phyloP scores from a whole-genome alignment of 2,797 vertebrate species.

The Gadopsis bispinosus region DNA sequence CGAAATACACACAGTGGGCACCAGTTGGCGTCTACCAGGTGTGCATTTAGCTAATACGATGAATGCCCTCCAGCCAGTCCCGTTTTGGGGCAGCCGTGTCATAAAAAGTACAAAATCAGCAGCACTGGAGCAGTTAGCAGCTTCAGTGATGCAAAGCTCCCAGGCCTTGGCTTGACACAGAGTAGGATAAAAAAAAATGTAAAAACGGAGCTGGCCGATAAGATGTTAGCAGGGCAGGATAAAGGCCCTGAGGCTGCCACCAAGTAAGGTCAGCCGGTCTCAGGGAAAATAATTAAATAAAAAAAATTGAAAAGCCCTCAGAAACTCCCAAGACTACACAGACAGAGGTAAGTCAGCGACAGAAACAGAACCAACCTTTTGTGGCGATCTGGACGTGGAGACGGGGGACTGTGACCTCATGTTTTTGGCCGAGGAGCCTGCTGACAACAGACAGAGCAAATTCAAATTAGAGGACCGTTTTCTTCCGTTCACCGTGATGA shows the following conservation, averaged over 20 bases:
- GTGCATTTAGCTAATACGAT: slow-evolving; percentile 35
- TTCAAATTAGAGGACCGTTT: slow-evolving; percentile 54
- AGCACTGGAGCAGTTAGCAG: slow-evolving; percentile 51
- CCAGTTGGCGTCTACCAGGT: slow-evolving; percentile 31
- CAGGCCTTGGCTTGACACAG: slow-evolving; percentile 48
- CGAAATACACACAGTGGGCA: slow-evolving; percentile 16
- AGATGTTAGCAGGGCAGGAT: slow-evolving; percentile 45
- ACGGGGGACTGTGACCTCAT: slow-evolving; percentile 91
- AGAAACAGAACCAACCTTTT: slow-evolving; percentile 89
- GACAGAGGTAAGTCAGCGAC: slow-evolving; percentile 20
- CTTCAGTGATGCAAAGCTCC: slow-evolving; percentile 63
- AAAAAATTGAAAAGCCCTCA: background rate
- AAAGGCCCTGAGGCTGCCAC: slow-evolving; percentile 47
- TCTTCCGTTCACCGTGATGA: slow-evolving; percentile 48
- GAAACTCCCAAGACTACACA: slow-evolving; percentile 2
- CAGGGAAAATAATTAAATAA: slow-evolving; percentile 6
- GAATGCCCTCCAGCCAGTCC: slow-evolving; percentile 48
- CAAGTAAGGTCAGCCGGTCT: slow-evolving; percentile 56
- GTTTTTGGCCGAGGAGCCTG: slow-evolving; percentile 94
- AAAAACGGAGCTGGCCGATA: slow-evolving; percentile 45
- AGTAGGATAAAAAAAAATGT: slow-evolving; percentile 58
- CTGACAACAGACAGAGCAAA: slow-evolving; percentile 58
- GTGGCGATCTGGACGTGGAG: slow-evolving; percentile 92
- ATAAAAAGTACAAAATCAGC: slow-evolving; percentile 69
- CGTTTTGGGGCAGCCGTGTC: slow-evolving; percentile 44